Conservation (phyloP, 2,888 invertebrate species). For the Drosophila prolongata region DNA sequence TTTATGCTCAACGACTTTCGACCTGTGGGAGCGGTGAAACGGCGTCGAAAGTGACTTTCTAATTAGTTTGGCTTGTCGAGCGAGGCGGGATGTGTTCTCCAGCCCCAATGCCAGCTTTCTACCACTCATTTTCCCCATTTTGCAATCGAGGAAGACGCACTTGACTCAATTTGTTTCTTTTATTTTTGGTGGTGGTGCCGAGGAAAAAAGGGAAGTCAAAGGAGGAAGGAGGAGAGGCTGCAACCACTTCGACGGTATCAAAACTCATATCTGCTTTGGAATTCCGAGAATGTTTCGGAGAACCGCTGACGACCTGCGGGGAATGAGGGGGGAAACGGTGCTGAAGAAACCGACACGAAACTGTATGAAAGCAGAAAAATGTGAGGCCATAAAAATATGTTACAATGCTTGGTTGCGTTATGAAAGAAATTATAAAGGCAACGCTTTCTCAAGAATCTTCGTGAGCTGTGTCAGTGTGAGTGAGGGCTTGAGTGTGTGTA, state of each 20-base stretch:
- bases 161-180: constrained; percentile 67
- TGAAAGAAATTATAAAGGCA: constrained; percentile 74
- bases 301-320: constrained; percentile 8
- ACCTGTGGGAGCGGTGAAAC: constrained; percentile 52
- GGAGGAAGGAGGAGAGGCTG: constrained; percentile 21
- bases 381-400: constrained; percentile 76
- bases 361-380: constrained; percentile 61
- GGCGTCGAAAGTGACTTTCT: constrained; percentile 75
- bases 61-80: constrained; percentile 75
- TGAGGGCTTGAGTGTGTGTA: constrained; percentile 1
- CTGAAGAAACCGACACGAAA: constrained; percentile 43
- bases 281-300: constrained; percentile 65
- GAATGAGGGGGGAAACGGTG: too few relatives aligned
- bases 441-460: constrained; percentile 41
- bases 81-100: constrained; percentile 41
- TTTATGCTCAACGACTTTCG: constrained; percentile 72
- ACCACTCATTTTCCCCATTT: constrained; percentile 7
- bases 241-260: constrained; percentile 60
- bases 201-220: constrained; percentile 16
- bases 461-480: constrained; percentile 10
- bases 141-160: constrained; percentile 55
- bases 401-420: constrained; percentile 73
- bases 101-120: neutral
- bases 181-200: constrained; percentile 7
- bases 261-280: constrained; percentile 75